Percentiles rank a stretch among this genome's conserved stretches.
phyloP scores from a whole-genome alignment of 2,797 vertebrate genomes.

The Catostomus latipinnis region DNA sequence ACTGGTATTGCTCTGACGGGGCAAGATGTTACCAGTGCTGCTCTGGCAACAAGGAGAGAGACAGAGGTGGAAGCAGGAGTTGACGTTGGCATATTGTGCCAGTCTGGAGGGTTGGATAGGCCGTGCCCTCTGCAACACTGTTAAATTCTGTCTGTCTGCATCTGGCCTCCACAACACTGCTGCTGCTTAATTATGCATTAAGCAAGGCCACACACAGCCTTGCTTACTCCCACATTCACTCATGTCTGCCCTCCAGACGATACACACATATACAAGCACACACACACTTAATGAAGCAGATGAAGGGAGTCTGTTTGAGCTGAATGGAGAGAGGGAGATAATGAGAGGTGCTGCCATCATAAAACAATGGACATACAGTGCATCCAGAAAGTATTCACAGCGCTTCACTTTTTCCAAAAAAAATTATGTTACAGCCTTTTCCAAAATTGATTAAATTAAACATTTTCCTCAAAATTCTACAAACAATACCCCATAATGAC shows the following conservation, averaged over 20 bases:
- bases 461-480: too few species aligned
- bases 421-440: too few species aligned
- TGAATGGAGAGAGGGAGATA: background rate
- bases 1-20: background rate
- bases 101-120: conserved; percentile 7
- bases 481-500: too few species aligned
- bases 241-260: conserved; percentile 32
- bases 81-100: conserved; percentile 42
- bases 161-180: conserved; percentile 44
- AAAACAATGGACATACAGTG: conserved; percentile 14
- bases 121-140: conserved; percentile 30
- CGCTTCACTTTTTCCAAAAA: background rate
- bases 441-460: too few species aligned
- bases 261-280: background rate
- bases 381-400: too few species aligned
- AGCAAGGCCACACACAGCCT: conserved; percentile 48
- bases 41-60: conserved; percentile 6
- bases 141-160: conserved; percentile 23
- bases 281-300: conserved; percentile 25
- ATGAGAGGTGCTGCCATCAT: conserved; percentile 18
- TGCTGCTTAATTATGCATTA: conserved; percentile 77
- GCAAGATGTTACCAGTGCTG: background rate
- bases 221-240: conserved; percentile 53
- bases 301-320: conserved; percentile 16
- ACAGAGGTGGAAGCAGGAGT: conserved; percentile 17